Base-by-base conservation (phyloP, 2,113 vertebrate genomes). In the Chrysemys picta region DNA sequence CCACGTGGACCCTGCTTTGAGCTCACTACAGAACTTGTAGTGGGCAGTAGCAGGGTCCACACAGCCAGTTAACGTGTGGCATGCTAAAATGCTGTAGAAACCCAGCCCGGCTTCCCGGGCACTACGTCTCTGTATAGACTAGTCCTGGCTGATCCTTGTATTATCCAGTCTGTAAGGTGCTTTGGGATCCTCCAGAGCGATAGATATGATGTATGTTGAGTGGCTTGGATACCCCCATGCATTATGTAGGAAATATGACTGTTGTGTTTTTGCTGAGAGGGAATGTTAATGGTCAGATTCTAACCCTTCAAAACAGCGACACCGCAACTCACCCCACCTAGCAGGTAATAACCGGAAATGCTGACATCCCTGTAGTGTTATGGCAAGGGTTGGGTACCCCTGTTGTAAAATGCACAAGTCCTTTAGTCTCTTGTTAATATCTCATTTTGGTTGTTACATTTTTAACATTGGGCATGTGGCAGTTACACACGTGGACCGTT, bases 401-500 rank as follows among this genome's bases (percentile, higher is more conserved):
- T 92, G 85, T 76, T 95, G 82, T 49, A 94, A 53, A 90, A 6
- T 12, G 6, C 83, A 56, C 56, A 75, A 69, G 69, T 91, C 72
- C 79, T 93, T 93, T 83, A 88, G 85, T 97, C 92, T 84, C 93
- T 94, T 94, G 90, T 38, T 95, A 94, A 97, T 91, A 83, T 88
- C 62, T 95, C 69, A 86, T 96, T 96, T 96, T 93, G 80, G 86
- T 92, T 92, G 94, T 89, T 97, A 92, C 90, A 96, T 96, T 97
- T 96, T 94, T 96, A 97, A 97, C 95, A 82, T 57, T 92, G 89
- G 84, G n/a, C 94, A 89, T 94, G 88, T 97, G 94, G 96, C 76
- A 96, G 82, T 88, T 93, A 96, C 57, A 54, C 35, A 25, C 95
- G 95, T 87, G 97, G 96, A 97, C 97, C 87, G n/a, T 72, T 97